Evolutionary conservation across 2,888 invertebrate genomes (phyloP).

Genomic region (Idaea aversata): DNA sequence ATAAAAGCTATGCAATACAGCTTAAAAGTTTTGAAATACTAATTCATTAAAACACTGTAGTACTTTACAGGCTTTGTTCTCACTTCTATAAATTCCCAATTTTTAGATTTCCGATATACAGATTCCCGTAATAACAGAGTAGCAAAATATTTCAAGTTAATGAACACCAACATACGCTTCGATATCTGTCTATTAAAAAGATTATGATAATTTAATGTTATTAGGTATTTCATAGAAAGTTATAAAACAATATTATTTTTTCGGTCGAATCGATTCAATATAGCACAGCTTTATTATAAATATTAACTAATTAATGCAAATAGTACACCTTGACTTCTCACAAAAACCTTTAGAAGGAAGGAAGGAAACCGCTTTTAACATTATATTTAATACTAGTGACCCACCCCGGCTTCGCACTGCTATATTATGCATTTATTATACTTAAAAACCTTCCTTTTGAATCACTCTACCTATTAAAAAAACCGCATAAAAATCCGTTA

Average conservation of each 20-base stretch:
- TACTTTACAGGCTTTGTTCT: too few species aligned
- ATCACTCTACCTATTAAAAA: too few species aligned
- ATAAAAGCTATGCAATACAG: too few species aligned
- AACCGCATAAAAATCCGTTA: too few species aligned
- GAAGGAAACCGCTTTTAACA: neutral
- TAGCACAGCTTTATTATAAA: neutral
- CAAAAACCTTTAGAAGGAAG: neutral
- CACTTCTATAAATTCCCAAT: too few species aligned
- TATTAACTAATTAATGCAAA: neutral
- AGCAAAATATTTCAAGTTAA: neutral
- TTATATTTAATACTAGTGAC: neutral
- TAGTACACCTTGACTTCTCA: neutral
- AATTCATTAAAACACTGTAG: too few species aligned
- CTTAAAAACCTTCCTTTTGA: too few species aligned
- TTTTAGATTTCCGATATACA: too few species aligned
- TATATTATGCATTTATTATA: too few species aligned
- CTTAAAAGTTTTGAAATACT: too few species aligned
- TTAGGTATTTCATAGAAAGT: neutral
- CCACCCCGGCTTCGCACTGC: too few species aligned
- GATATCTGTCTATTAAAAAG: neutral
- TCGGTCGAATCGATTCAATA: neutral
- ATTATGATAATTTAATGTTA: neutral
- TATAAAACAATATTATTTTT: neutral
- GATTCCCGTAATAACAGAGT: too few species aligned
- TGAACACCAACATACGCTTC: neutral